Base-by-base conservation (phyloP, 2,888 invertebrate species). In the Drosophila putrida region DNA sequence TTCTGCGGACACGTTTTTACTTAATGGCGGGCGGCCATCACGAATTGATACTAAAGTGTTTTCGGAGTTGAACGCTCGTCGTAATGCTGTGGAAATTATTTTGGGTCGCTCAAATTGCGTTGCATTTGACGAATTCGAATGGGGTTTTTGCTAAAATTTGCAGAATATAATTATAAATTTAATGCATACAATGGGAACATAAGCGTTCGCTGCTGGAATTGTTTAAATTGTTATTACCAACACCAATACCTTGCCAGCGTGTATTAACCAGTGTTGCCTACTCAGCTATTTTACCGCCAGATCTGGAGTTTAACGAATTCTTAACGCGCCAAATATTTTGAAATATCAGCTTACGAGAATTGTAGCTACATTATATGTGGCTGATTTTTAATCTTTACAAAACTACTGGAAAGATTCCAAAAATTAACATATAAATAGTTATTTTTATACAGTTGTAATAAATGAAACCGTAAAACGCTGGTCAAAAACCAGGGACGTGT, bases 1-100 rank as follows among this genome's bases (percentile, higher is more conserved):
- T 78, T 90, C 87, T 91, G 90, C 86, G 91, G 91, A 90, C 92
- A 92, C 92, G 92, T 92, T 92, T 91, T 91, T 90, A 91, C 91
- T 92, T 89, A 92, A 91, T 92, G 91, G 91, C 91, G 91, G 89
- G 84, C 89, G 88, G 82, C 83, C 82, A 84, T 87, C 77, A 81
- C 80, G 79, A 86, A 71, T 86, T 88, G 79, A 78, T 78, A 78
- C 80, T 77, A 80, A 83, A 83, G 67, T 53, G 66, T 74, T 90
- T 90, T 90, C 90, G 89, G 86, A 90, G 87, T 90, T 44, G 78
- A 61, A 70, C 66, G 70, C 78, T 75, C 70, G 72, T 78, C 71
- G 61, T 20, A 82, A 72, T 65, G 69, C 54, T 57, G 44, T 60
- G 66, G 80, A 82, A 89, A 89, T 82, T 88, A 87, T 82, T 89